Conservation (phyloP, 2,797 vertebrate genomes). For the Anabacerthia variegaticeps region DNA sequence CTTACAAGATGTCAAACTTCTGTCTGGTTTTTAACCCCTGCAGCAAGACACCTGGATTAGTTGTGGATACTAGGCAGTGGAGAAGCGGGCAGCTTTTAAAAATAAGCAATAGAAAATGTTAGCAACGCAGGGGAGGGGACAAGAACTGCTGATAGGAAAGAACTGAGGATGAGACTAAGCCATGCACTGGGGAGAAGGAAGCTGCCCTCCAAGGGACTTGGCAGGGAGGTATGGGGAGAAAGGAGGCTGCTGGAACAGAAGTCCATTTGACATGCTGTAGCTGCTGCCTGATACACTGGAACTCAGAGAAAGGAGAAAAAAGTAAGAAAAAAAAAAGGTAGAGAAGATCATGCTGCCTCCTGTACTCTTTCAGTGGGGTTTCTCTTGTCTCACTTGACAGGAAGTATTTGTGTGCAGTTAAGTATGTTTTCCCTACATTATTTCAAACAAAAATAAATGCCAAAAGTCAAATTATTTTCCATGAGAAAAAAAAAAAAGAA, state of each 20-base stretch:
- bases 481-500: background rate
- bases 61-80: background rate
- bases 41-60: background rate
- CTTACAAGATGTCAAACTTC: background rate
- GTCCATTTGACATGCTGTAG: background rate
- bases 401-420: background rate
- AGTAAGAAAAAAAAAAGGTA: background rate
- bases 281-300: background rate
- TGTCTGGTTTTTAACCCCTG: background rate
- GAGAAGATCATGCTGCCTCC: background rate
- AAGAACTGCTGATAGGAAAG: background rate
- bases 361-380: background rate
- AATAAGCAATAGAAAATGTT: background rate
- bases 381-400: background rate
- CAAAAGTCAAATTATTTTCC: background rate
- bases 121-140: background rate
- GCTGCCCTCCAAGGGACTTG: background rate
- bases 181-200: background rate
- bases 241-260: background rate
- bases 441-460: slow-evolving; percentile 17
- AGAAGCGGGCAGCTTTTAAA: background rate
- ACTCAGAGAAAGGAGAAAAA: background rate
- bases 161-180: background rate
- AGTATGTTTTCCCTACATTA: background rate
- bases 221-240: background rate